Evolutionary conservation across 35 echinoderm and acorn worm species (phyloP).

Genomic region (Stichopus chloronotus): DNA sequence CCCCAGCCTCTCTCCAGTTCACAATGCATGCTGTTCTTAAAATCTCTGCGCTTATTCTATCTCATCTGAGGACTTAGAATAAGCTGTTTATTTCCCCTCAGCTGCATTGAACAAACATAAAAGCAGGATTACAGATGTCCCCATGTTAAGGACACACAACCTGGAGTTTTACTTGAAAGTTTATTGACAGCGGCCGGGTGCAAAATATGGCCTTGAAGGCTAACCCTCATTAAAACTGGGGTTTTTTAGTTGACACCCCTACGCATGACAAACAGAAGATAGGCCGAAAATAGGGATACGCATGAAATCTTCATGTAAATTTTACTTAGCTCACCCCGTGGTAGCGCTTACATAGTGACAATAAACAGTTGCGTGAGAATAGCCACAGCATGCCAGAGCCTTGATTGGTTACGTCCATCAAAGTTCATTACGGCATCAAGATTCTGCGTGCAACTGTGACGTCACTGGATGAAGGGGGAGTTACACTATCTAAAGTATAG

Average conservation of each 20-base stretch:
- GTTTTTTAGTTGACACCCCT: neutral
- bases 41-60: neutral
- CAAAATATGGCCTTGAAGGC: neutral
- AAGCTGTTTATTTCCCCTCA: conserved; percentile 12
- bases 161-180: neutral
- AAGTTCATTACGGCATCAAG: too few species aligned
- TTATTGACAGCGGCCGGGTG: neutral
- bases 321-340: too few species aligned
- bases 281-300: too few species aligned
- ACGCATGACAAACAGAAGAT: too few species aligned
- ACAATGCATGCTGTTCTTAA: neutral
- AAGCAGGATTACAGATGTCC: conserved; percentile 25
- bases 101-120: conserved; percentile 12
- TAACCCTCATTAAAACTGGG: neutral
- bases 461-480: too few species aligned
- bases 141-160: conserved; percentile 26
- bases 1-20: neutral
- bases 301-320: too few species aligned
- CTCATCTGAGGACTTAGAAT: neutral
- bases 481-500: too few species aligned
- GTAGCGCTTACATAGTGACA: too few species aligned
- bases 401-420: too few species aligned
- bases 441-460: too few species aligned
- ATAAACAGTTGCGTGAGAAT: too few species aligned
- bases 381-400: too few species aligned